Base-by-base conservation (phyloP, 2,113 vertebrate genomes). In the Equus quagga region DNA sequence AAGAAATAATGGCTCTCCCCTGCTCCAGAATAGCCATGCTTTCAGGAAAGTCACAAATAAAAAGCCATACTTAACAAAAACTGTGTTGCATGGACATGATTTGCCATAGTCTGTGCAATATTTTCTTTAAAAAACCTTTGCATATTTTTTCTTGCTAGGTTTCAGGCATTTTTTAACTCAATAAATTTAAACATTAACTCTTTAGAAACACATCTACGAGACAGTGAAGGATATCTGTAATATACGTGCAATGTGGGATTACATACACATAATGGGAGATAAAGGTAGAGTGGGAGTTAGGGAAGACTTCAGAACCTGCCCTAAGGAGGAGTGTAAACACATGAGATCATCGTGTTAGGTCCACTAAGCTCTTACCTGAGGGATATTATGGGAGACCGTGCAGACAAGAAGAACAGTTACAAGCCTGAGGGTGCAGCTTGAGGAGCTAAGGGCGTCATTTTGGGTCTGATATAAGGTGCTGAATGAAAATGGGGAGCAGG, bases 41-140 rank as follows among this genome's bases (percentile, higher is more conserved):
- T 95, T 89, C 17, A 86, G 56, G 64, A 95, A 94, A 94, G 17
- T 76, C 33, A 17, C 14, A 73, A 73, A 31, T 80, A 73, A 33
- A 94, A 82, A 13, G 3, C 17, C 62, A 86, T 11, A 15, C 11
- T 83, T 91, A 72, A 62, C 11, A 70, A 89, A 6, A 64, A 23
- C 36, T 56, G n/a, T 56, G 58, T 24, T 70, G 58, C 5, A 18
- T n/a, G 1, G 12, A 67, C 23, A 36, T 21, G 12, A 44, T 58
- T 44, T 88, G 21, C 73, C 19, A 75, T 15, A 46, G 11, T 46
- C 65, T 46, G 41, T 84, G 10, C 5, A 62, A 6, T 14, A 64
- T 88, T 95, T 87, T 84, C 54, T 21, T 76, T 72, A 58, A 91
- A 87, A 94, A 19, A 21, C 0, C 6, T 56, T 84, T 90, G 36